A percentile compares a stretch with the other conserved stretches of the same genome.
Conservation (phyloP, 2,113 vertebrate species). For the Megaceryle maxima region DNA sequence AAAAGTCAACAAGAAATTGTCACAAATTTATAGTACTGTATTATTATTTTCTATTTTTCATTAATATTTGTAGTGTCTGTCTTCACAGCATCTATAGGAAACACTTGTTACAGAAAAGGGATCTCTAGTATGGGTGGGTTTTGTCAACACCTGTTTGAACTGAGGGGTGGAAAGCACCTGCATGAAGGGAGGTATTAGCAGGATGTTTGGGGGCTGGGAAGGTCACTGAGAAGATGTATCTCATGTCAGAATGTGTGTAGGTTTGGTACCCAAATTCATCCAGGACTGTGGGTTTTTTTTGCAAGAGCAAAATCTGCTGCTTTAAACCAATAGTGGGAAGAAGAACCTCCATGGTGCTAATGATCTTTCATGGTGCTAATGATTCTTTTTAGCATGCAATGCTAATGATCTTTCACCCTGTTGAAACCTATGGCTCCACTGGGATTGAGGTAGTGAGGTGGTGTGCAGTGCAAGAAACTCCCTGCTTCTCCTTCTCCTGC, state of each 20-base stretch:
- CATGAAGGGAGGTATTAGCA: fast-evolving
- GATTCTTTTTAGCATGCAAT: too few relatives aligned
- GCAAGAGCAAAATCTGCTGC: not conserved
- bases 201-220: not conserved
- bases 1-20: not conserved
- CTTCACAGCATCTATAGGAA: not conserved
- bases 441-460: not conserved
- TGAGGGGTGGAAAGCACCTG: not conserved
- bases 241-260: not conserved
- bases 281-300: not conserved
- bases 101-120: not conserved
- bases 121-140: not conserved
- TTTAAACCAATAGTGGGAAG: not conserved
- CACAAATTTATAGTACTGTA: not conserved
- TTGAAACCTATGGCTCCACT: not conserved
- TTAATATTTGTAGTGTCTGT: not conserved
- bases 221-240: not conserved
- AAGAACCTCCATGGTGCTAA: not conserved
- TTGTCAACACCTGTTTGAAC: not conserved
- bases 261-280: not conserved
- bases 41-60: not conserved
- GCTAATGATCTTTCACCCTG: not conserved
- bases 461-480: not conserved
- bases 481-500: fast-evolving
- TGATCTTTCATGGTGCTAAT: not conserved